Evolutionary conservation across 2,888 invertebrate species (phyloP).

Genomic region (Thumatha senex): DNA sequence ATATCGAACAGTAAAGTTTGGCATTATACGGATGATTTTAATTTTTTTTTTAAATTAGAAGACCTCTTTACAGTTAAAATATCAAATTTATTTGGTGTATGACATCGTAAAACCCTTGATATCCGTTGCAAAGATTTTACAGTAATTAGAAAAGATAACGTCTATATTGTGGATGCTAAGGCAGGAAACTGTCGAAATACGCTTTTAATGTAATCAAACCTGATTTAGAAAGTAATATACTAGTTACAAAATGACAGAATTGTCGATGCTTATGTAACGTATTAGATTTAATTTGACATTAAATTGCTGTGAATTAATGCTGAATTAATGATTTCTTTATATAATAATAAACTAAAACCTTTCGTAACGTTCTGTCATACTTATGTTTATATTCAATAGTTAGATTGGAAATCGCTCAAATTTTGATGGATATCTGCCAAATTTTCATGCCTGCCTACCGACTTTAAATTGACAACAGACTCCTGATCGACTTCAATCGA

Average conservation of each 20-base stretch:
- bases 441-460: no score
- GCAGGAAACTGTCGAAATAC: slow-evolving; percentile 40
- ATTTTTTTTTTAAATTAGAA: slow-evolving; percentile 32
- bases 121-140: slow-evolving; percentile 56
- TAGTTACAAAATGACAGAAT: slow-evolving; percentile 18
- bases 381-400: no score
- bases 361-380: background rate
- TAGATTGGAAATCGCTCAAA: no score
- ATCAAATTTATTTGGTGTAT: slow-evolving; percentile 36
- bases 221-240: slow-evolving; percentile 32
- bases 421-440: no score
- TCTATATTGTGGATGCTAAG: slow-evolving; percentile 12
- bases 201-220: slow-evolving; percentile 36
- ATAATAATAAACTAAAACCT: background rate
- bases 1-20: slow-evolving; percentile 15
- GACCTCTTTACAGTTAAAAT: slow-evolving; percentile 33
- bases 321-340: background rate
- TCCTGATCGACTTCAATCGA: no score
- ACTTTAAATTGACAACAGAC: no score
- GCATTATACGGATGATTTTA: slow-evolving; percentile 9
- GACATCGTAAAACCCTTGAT: slow-evolving; percentile 46
- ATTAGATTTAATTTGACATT: slow-evolving; percentile 13
- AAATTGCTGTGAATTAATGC: slow-evolving; percentile 10
- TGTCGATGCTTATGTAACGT: slow-evolving; percentile 22
- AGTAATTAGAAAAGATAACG: slow-evolving; percentile 43